A percentile compares a stretch with the other conserved stretches of the same genome.
Conservation (phyloP, 2,888 invertebrate species). For the Lacanobia oleracea region DNA sequence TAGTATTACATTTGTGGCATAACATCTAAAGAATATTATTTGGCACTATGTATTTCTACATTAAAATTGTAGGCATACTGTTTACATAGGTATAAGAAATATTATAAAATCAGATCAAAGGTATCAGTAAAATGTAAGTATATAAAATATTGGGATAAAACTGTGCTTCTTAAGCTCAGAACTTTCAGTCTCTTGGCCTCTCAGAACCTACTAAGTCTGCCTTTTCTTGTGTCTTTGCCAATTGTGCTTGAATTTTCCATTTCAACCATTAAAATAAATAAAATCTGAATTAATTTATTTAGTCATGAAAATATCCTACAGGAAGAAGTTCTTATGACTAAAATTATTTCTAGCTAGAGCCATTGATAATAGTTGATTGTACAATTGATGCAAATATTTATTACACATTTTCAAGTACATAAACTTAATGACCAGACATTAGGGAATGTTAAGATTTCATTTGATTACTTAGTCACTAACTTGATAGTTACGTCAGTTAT, state of each 20-base stretch:
- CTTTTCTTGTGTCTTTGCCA: constrained; percentile 3
- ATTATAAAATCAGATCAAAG: constrained; percentile 26
- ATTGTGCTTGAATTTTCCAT: constrained; percentile 23
- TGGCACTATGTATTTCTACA: constrained; percentile 32
- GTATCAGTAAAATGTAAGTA: constrained; percentile 2
- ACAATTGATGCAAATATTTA: background rate
- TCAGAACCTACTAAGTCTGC: constrained; percentile 27
- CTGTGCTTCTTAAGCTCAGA: constrained; percentile 42
- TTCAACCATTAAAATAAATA: constrained; percentile 16
- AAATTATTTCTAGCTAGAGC: constrained; percentile 27
- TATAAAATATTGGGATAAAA: constrained; percentile 19
- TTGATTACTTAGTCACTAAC: background rate
- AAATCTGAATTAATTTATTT: background rate
- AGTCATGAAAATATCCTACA: background rate
- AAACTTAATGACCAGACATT: background rate
- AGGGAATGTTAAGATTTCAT: background rate
- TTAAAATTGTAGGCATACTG: constrained; percentile 11
- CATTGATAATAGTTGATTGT: constrained; percentile 19
- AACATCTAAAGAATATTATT: constrained; percentile 17
- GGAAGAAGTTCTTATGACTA: constrained; percentile 27
- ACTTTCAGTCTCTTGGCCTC: constrained; percentile 53
- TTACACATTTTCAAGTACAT: constrained; percentile 23
- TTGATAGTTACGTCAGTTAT: background rate
- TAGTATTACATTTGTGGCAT: constrained; percentile 3
- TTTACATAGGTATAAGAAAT: constrained; percentile 15